Evolutionary conservation across 1,140 invertebrate genomes (phyloP).

Genomic region (Pogonomyrmex barbatus): DNA sequence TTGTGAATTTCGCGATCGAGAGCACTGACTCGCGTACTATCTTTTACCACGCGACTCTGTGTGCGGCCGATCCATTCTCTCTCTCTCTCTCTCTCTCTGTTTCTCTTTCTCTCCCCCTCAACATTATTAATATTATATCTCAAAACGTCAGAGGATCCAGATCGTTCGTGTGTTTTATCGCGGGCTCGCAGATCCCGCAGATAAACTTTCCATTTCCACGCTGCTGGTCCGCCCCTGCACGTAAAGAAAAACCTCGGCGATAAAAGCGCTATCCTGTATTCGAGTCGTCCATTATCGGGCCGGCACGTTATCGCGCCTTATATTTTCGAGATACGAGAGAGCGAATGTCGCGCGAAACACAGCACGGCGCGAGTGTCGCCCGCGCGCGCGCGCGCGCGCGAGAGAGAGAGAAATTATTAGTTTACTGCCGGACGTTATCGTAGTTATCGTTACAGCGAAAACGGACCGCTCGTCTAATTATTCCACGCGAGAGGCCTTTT

Average conservation of each 20-base stretch:
- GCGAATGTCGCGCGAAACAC: constrained; percentile 44
- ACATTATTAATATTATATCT: constrained; percentile 50
- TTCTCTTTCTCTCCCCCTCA: not conserved
- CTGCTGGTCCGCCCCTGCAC: constrained; percentile 33
- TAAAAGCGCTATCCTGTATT: constrained; percentile 71
- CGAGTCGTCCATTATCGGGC: constrained; percentile 70
- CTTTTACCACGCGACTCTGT: constrained; percentile 27
- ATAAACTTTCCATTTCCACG: constrained; percentile 75
- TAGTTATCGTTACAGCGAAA: constrained; percentile 63
- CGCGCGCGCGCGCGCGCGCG: constrained; percentile 36
- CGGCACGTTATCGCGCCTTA: constrained; percentile 71
- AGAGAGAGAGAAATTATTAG: constrained; percentile 66
- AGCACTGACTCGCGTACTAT: constrained; percentile 32
- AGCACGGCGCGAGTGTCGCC: not conserved
- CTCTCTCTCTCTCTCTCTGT: not conserved
- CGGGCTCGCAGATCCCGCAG: constrained; percentile 53
- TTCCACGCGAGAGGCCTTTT: constrained; percentile 69
- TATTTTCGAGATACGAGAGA: constrained; percentile 72
- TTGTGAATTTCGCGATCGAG: constrained; percentile 49
- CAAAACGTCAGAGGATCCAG: not conserved
- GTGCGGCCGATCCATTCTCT: not conserved
- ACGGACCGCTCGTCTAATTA: constrained; percentile 76
- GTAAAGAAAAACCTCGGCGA: constrained; percentile 69
- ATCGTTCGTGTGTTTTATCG: constrained; percentile 53
- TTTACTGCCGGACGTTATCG: constrained; percentile 69